Conservation (phyloP, 2,888 invertebrate genomes). For the Cepaea hortensis region DNA sequence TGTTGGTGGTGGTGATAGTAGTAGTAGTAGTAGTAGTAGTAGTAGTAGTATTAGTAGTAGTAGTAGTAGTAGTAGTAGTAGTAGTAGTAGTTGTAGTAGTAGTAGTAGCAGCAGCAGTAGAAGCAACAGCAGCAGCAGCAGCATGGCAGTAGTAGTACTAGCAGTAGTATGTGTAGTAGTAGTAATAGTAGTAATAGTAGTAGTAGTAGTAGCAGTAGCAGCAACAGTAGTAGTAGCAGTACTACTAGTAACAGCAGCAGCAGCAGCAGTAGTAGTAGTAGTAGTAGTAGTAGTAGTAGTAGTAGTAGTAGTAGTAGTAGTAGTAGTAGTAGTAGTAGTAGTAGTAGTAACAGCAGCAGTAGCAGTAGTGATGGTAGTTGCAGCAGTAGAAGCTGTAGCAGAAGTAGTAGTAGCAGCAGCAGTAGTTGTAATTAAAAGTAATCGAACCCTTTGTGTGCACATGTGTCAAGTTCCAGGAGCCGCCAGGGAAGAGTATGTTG, state of each 20-base stretch:
- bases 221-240: conserved; percentile 22
- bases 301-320: background rate
- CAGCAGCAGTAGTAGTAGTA: conserved; percentile 32
- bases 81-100: background rate
- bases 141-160: background rate
- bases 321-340: background rate
- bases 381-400: background rate
- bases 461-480: background rate
- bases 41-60: conserved; percentile 14
- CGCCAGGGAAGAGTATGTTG: background rate
- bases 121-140: background rate
- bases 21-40: conserved; percentile 15
- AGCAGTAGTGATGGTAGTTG: background rate
- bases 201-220: background rate
- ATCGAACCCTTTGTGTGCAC: background rate
- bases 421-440: background rate
- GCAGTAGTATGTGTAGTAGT: background rate
- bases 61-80: background rate
- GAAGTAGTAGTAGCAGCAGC: background rate
- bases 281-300: conserved; percentile 15
- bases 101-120: background rate
- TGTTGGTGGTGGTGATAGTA: background rate
- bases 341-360: background rate
- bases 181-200: background rate
- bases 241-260: conserved; percentile 21